Evolutionary conservation across 2,113 vertebrate species (phyloP).

Genomic region (Eptatretus burgeri): DNA sequence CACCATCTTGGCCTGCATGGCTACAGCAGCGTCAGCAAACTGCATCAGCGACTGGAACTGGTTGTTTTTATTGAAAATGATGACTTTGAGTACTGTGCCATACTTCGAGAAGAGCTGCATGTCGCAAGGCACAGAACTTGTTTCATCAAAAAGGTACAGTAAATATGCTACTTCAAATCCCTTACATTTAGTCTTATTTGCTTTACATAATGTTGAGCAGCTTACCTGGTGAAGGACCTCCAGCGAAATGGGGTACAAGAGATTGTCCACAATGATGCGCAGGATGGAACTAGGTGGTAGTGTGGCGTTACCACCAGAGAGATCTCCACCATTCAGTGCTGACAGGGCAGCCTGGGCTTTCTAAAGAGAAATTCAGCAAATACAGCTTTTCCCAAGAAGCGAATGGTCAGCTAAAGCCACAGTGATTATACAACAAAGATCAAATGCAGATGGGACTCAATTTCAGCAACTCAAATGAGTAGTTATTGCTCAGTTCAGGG

Average conservation of each 20-base stretch:
- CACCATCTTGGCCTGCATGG: constrained; percentile 85
- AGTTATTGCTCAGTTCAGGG: too few relatives aligned
- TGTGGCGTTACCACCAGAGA: constrained; percentile 32
- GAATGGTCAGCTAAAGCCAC: too few relatives aligned
- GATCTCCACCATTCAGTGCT: constrained; percentile 52
- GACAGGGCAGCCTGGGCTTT: constrained; percentile 35
- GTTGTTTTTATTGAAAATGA: constrained; percentile 98
- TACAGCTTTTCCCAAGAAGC: neutral
- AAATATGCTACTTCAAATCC: neutral
- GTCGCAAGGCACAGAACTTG: constrained; percentile 12
- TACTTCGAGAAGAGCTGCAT: constrained; percentile 93
- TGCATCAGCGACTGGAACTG: constrained; percentile 93
- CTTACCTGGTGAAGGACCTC: constrained; percentile 80
- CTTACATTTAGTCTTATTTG: neutral
- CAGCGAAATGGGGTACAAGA: constrained; percentile 93
- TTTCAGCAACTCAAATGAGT: too few relatives aligned
- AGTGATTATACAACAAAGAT: too few relatives aligned
- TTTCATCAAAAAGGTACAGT: neutral
- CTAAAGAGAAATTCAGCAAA: constrained; percentile 17
- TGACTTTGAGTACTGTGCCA: constrained; percentile 94
- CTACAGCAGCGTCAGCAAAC: constrained; percentile 59
- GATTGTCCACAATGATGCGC: constrained; percentile 93
- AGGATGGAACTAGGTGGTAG: constrained; percentile 65
- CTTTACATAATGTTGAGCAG: neutral
- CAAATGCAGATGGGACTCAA: too few relatives aligned